Evolutionary conservation across 2,797 vertebrate species (phyloP).

Genomic region (Rhincodon typus): DNA sequence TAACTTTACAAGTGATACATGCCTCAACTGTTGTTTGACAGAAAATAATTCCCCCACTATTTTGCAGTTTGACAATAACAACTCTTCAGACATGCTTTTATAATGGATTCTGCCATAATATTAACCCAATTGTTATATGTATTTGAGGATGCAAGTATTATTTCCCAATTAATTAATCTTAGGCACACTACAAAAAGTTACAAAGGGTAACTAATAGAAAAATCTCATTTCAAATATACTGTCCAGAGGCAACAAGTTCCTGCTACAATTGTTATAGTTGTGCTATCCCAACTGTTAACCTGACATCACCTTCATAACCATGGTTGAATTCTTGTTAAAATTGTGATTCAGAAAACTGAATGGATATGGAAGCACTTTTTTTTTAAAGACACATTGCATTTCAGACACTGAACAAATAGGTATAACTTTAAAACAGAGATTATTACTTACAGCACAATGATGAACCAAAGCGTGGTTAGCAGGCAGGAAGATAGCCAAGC

Average conservation of each 20-base stretch:
- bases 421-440: not conserved
- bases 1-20: not conserved
- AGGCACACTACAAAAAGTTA: not conserved
- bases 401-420: conserved; percentile 16
- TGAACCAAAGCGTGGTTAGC: conserved; percentile 17
- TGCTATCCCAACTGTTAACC: not conserved
- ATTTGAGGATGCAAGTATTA: not conserved
- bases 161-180: not conserved
- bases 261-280: not conserved
- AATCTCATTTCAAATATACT: not conserved
- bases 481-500: conserved; percentile 19
- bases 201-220: not conserved
- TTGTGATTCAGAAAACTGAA: not conserved
- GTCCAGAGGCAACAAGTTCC: not conserved
- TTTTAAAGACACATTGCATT: not conserved
- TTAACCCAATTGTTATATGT: not conserved
- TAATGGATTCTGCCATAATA: not conserved
- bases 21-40: not conserved
- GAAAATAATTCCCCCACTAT: not conserved
- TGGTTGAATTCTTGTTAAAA: not conserved
- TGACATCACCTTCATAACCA: not conserved
- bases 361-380: not conserved
- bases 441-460: conserved; percentile 33
- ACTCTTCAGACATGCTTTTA: not conserved
- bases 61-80: not conserved